phyloP scores from a whole-genome alignment of 2,113 vertebrate genomes.

The Myxocyprinus asiaticus region DNA sequence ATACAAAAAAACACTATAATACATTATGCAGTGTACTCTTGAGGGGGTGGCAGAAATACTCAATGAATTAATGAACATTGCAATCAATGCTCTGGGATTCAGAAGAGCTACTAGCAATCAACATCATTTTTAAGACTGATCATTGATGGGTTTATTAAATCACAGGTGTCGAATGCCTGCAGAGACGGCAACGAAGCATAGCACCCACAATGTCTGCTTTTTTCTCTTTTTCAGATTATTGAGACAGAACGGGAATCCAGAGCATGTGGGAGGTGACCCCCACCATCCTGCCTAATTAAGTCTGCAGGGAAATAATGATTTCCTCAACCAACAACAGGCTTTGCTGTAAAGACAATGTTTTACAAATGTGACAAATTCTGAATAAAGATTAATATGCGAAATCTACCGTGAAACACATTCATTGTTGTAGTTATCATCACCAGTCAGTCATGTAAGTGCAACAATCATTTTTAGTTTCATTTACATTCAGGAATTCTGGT shows the following conservation, averaged over 20 bases:
- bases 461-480: too few relatives aligned
- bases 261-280: conserved; percentile 22
- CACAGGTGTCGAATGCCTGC: conserved; percentile 18
- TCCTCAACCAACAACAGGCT: conserved; percentile 14
- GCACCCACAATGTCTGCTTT: conserved; percentile 18
- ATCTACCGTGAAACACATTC: not conserved
- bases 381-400: conserved; percentile 11
- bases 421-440: not conserved
- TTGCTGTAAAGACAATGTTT: conserved; percentile 7
- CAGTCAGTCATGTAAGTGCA: not conserved
- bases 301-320: conserved; percentile 43
- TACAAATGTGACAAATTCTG: not conserved
- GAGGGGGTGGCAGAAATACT: conserved; percentile 33
- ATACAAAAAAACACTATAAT: not conserved
- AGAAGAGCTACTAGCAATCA: conserved; percentile 45
- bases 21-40: conserved; percentile 4
- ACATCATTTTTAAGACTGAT: conserved; percentile 41
- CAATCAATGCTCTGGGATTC: conserved; percentile 51
- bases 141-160: conserved; percentile 46
- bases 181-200: not conserved
- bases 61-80: conserved; percentile 49
- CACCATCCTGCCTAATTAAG: conserved; percentile 36
- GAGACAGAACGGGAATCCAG: conserved; percentile 22
- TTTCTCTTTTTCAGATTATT: conserved; percentile 31
- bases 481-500: too few relatives aligned